These are phyloP conservation scores for Hypselothyrea guttata DNA, from an alignment of 2,888 invertebrate genomes.

Conservation along the genomic window DNA sequence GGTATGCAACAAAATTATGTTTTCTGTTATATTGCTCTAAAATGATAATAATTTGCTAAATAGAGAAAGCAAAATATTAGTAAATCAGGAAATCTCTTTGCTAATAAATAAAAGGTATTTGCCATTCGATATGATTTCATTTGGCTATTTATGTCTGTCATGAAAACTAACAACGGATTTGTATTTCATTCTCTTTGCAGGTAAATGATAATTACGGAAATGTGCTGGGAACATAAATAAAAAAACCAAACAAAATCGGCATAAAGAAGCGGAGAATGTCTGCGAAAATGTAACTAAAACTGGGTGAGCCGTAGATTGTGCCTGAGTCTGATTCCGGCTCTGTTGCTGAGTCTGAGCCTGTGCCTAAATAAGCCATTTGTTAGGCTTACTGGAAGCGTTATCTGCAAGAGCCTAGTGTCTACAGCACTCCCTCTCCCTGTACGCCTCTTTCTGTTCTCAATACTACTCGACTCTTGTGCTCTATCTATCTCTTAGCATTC, in stretches of 20 bases:
- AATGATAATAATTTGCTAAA: too few relatives aligned
- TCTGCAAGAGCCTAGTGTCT: conserved; percentile 11
- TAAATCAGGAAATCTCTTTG: too few relatives aligned
- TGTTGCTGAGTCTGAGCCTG: conserved; percentile 19
- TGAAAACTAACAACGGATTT: conserved; percentile 20
- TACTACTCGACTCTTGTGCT: neutral
- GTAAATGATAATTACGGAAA: conserved; percentile 32
- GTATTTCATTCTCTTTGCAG: conserved; percentile 39
- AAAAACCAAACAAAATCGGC: neutral
- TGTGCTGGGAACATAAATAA: conserved; percentile 8
- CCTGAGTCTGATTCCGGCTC: too few relatives aligned
- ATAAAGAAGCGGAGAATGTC: neutral
- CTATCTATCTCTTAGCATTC: neutral
- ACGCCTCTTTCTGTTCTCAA: neutral
- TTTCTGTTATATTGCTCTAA: too few relatives aligned
- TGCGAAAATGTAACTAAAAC: neutral
- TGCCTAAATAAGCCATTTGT: conserved; percentile 72
- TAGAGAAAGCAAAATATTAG: too few relatives aligned
- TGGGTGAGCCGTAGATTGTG: too few relatives aligned
- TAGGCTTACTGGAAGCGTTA: conserved; percentile 50
- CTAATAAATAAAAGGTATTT: too few relatives aligned
- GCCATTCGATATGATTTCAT: too few relatives aligned
- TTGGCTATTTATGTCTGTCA: conserved; percentile 8
- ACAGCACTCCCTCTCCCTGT: neutral
- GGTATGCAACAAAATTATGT: too few relatives aligned